Evolutionary conservation across 2,113 vertebrate species (phyloP), one percentile per base, ranked within the genome.

Genomic region (Murina feae): DNA sequence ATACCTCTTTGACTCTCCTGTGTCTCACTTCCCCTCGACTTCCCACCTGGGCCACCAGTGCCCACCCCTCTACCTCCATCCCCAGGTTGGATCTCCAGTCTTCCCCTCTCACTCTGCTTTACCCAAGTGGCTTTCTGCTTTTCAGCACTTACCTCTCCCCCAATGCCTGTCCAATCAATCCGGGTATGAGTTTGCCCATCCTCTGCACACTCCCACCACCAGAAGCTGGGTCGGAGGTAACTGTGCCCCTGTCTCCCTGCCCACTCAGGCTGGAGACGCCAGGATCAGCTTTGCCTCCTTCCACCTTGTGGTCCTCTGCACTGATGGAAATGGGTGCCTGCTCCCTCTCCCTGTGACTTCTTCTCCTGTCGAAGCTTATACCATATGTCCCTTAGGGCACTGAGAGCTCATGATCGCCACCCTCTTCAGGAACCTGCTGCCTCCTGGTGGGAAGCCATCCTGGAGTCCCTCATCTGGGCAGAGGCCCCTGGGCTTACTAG

Each of bases 251-350:
- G 3, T 65, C 37, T 94, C 35, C 18, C 47, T 30, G 6, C 18
- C 8, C 8, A 16, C 32, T 14, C 18, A 5, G 17, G 35, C 53
- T 28, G 0, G 35, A 53, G 51, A 9, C 20, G 20, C 32, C 47
- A 49, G 37, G 37, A 7, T 53, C 86, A 53, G 47, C 42, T 23
- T 25, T 69, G 37, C 42, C 55, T 47, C 71, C 55, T 14, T 35
- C 49, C 13, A 2, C n/a, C 25, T 37, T 9, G 18, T 47, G 0
- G 0, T n/a, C 21, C 25, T 58, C 25, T 37, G 35, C 5, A 9
- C 28, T 20, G 20, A 47, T 10, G 14, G 66, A 25, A n/a, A 2
- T 1, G 0, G 9, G 32, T 53, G 13, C 23, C 53, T 68, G 21
- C 9, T 5, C 12, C 47, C 51, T 18, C 23, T 30, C 30, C 9